Conservation (phyloP, 1,140 invertebrate species). For the Drosophila gunungcola region DNA sequence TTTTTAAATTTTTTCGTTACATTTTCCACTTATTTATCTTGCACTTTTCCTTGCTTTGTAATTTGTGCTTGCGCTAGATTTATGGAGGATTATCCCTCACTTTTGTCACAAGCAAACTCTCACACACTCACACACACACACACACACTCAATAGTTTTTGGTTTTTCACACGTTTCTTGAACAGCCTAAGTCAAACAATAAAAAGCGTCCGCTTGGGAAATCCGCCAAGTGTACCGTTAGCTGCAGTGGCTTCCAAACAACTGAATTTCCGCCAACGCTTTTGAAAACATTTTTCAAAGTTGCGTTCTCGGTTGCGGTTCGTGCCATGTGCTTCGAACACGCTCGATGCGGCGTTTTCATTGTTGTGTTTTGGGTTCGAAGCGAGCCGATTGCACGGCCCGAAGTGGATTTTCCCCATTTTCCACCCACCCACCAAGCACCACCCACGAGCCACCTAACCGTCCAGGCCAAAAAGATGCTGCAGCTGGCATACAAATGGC, state of each 20-base stretch:
- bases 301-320: conserved; percentile 36
- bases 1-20: conserved; percentile 5
- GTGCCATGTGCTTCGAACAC: conserved; percentile 74
- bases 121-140: conserved; percentile 32
- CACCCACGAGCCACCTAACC: background rate
- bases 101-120: conserved; percentile 38
- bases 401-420: conserved; percentile 9
- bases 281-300: conserved; percentile 40
- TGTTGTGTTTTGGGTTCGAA: conserved; percentile 78
- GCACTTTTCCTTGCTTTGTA: conserved; percentile 39
- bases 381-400: conserved; percentile 28
- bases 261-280: conserved; percentile 51
- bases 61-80: conserved; percentile 37
- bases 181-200: conserved; percentile 18
- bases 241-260: conserved; percentile 72
- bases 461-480: conserved; percentile 11
- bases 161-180: conserved; percentile 50
- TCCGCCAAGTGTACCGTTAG: conserved; percentile 63
- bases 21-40: conserved; percentile 35
- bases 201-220: conserved; percentile 10
- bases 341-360: conserved; percentile 58
- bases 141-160: conserved; percentile 27
- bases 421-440: background rate
- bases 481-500: conserved; percentile 57
- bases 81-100: conserved; percentile 29